Conservation (phyloP, 2,797 vertebrate genomes). For the Galagoides demidoff region DNA sequence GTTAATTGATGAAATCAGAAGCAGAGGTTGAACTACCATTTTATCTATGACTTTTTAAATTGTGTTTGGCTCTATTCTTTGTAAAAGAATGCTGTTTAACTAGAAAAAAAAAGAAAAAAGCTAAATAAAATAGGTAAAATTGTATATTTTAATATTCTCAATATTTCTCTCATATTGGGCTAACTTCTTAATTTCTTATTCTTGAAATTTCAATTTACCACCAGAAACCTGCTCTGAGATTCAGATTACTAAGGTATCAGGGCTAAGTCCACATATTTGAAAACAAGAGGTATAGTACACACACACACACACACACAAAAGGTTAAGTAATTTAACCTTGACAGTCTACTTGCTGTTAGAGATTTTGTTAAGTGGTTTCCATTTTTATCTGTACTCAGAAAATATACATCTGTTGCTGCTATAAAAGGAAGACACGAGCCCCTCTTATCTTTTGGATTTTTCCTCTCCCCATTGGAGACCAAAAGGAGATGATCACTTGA, state of each 20-base stretch:
- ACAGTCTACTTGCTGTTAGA: slow-evolving; percentile 57
- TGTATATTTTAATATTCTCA: not conserved
- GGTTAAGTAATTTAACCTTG: slow-evolving; percentile 54
- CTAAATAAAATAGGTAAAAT: not conserved
- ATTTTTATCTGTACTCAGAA: slow-evolving; percentile 78
- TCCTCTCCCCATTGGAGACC: slow-evolving; percentile 17
- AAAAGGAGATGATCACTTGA: slow-evolving; percentile 46
- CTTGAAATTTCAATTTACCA: not conserved
- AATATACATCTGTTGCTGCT: slow-evolving; percentile 76
- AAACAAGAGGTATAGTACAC: slow-evolving; percentile 59
- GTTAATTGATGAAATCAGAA: slow-evolving; percentile 19
- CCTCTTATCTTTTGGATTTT: slow-evolving; percentile 62
- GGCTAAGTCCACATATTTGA: slow-evolving; percentile 4
- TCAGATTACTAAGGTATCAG: not conserved
- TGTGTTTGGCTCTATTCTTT: slow-evolving; percentile 35
- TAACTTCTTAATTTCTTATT: not conserved
- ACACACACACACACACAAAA: not conserved
- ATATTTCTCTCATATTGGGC: not conserved
- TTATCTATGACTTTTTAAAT: not conserved
- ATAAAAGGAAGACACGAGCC: slow-evolving; percentile 64
- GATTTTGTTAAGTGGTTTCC: slow-evolving; percentile 75
- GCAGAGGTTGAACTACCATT: not conserved
- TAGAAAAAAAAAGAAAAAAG: not conserved
- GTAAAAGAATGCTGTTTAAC: accelerated
- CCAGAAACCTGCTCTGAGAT: not conserved